Percentiles rank a stretch among this genome's conserved stretches.
Conservation (phyloP, 2,888 invertebrate species). For the Ormyrus pomaceus region DNA sequence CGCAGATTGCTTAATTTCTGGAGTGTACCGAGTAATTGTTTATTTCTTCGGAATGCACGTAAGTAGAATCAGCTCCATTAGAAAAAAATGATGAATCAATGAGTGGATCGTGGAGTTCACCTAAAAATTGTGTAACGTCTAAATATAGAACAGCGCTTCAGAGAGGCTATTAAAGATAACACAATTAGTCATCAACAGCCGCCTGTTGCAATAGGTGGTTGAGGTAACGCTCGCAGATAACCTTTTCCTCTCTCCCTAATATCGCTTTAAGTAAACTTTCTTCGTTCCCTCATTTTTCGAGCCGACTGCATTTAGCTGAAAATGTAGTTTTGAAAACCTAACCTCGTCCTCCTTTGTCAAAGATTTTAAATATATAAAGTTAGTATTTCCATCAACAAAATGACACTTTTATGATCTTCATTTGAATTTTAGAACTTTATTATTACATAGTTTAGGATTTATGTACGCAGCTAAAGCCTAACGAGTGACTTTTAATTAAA, state of each 20-base stretch:
- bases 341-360: no score
- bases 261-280: neutral
- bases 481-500: constrained; percentile 1
- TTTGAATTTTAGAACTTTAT: constrained; percentile 10
- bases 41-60: no score
- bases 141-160: constrained; percentile 32
- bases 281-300: neutral
- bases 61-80: no score
- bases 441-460: neutral
- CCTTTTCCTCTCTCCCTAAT: no score
- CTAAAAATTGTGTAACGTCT: constrained; percentile 31
- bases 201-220: neutral
- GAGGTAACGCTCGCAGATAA: no score
- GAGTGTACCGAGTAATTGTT: no score
- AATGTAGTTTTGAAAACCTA: no score
- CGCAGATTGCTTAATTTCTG: neutral
- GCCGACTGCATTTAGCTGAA: no score
- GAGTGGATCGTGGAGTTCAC: neutral
- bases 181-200: constrained; percentile 20
- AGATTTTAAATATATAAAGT: neutral
- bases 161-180: constrained; percentile 12
- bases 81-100: neutral
- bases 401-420: neutral
- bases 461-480: neutral
- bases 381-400: neutral